Evolutionary conservation across 1,140 invertebrate genomes (phyloP).

Genomic region (Drosophila sproati): DNA sequence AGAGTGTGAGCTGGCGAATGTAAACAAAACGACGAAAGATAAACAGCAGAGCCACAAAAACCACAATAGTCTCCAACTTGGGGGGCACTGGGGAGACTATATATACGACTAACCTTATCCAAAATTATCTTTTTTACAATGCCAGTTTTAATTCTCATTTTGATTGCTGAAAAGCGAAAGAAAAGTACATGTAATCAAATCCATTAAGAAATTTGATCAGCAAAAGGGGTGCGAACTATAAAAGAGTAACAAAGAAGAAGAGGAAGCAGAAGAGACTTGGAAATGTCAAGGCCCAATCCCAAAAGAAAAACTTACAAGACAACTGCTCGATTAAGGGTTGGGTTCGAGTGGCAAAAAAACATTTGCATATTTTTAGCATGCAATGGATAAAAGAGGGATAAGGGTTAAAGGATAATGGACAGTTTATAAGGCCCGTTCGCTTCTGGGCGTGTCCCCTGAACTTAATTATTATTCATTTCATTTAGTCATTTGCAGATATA

Average conservation of each 20-base stretch:
- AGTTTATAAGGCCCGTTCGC: not conserved
- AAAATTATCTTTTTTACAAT: not conserved
- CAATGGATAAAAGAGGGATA: conserved; percentile 4
- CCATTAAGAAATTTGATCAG: conserved; percentile 40
- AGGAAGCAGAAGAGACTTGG: not conserved
- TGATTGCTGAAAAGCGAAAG: conserved; percentile 28
- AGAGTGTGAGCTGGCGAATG: conserved; percentile 58
- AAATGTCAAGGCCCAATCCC: conserved; percentile 23
- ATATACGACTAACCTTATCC: not conserved
- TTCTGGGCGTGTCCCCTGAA: conserved; percentile 55
- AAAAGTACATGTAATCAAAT: not conserved
- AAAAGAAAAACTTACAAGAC: not conserved
- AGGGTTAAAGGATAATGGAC: conserved; percentile 2
- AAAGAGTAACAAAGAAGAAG: too few relatives aligned
- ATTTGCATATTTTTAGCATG: conserved; percentile 40
- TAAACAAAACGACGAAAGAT: conserved; percentile 80
- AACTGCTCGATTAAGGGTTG: conserved; percentile 15
- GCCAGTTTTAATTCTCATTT: conserved; percentile 33
- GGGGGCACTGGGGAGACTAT: too few relatives aligned
- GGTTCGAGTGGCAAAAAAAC: not conserved
- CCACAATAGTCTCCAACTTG: conserved; percentile 19
- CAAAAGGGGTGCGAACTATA: not conserved
- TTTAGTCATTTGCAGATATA: not conserved
- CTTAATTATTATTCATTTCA: conserved; percentile 7
- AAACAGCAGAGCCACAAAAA: conserved; percentile 76